These are phyloP conservation scores for Tenthredo distinguenda DNA, from an alignment of 2,888 invertebrate species.

Conservation along the genomic window DNA sequence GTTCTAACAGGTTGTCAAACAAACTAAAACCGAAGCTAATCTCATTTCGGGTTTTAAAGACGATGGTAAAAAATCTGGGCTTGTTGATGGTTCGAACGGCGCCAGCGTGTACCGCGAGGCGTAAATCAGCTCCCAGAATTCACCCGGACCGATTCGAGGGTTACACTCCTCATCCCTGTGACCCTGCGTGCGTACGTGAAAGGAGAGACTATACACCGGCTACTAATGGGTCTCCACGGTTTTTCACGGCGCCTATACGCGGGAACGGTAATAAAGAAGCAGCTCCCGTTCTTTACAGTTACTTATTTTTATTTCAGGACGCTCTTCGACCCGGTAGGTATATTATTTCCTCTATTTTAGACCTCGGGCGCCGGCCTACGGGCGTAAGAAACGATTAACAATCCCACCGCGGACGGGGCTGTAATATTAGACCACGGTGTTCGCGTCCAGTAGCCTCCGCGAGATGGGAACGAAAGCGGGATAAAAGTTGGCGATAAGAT, in stretches of 20 bases:
- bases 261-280: background rate
- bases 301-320: background rate
- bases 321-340: background rate
- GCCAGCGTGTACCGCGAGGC: constrained; percentile 24
- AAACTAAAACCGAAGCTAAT: constrained; percentile 7
- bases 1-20: constrained; percentile 49
- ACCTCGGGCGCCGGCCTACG: background rate
- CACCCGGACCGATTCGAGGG: background rate
- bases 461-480: background rate
- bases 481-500: background rate
- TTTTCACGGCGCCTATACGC: background rate
- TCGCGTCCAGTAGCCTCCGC: background rate
- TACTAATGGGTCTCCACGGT: constrained; percentile 1
- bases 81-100: constrained; percentile 49
- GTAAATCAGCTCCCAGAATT: constrained; percentile 31
- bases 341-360: background rate
- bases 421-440: background rate
- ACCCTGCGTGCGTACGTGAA: background rate
- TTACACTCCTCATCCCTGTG: background rate
- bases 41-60: constrained; percentile 1
- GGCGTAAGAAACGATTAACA: background rate
- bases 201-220: constrained; percentile 7
- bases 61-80: background rate
- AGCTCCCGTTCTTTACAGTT: no score
- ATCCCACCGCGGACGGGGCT: background rate